Evolutionary conservation across 1,140 invertebrate species (phyloP).

Genomic region (Drosophila yakuba): DNA sequence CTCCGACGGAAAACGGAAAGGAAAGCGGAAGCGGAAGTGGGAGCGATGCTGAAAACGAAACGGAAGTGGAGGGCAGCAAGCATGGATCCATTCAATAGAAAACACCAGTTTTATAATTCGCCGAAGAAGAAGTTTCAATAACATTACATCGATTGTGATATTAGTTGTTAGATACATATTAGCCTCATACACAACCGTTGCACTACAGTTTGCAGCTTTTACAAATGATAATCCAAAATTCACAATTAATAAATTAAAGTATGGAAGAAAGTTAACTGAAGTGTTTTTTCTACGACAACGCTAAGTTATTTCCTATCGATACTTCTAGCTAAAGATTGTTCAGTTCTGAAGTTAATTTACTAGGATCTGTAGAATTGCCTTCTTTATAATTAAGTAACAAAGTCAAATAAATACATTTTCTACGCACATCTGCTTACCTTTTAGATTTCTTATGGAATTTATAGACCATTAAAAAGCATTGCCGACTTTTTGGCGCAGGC

Average conservation of each 20-base stretch:
- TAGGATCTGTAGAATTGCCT: no score
- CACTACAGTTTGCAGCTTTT: conserved; percentile 52
- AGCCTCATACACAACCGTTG: conserved; percentile 62
- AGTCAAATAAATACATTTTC: no score
- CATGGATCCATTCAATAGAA: conserved; percentile 54
- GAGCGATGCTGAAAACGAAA: conserved; percentile 16
- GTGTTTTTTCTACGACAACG: not conserved
- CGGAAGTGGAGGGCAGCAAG: conserved; percentile 15
- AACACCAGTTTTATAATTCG: conserved; percentile 27
- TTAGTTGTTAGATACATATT: conserved; percentile 83
- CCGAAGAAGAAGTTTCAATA: conserved; percentile 61
- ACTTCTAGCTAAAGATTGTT: no score
- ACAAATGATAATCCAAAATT: conserved; percentile 53
- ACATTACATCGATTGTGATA: conserved; percentile 83
- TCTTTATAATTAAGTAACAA: no score
- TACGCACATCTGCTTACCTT: no score
- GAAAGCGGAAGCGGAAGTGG: conserved; percentile 19
- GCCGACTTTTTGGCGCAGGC: conserved; percentile 12
- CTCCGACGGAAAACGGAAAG: conserved; percentile 9
- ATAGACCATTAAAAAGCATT: not conserved
- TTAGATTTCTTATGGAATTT: no score
- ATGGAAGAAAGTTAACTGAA: conserved; percentile 35
- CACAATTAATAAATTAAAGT: conserved; percentile 64
- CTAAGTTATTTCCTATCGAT: not conserved
- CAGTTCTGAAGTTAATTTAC: no score